phyloP scores from a whole-genome alignment of 2,113 vertebrate genomes.

The Tichodroma muraria region DNA sequence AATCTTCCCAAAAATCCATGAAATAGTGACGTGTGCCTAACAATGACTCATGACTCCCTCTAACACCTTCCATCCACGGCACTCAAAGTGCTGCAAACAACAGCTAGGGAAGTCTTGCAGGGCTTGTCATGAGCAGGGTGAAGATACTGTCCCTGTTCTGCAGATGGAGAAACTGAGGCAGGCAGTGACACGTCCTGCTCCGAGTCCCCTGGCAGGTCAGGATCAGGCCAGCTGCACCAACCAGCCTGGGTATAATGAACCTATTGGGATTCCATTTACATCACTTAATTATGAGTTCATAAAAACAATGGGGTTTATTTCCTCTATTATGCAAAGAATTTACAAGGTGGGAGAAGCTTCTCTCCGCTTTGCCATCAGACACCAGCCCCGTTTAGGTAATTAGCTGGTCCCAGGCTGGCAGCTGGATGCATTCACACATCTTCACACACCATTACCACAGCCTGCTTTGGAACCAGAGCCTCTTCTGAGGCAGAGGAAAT shows the following conservation, averaged over 20 bases:
- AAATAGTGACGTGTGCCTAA: not conserved
- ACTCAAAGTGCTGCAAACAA: not conserved
- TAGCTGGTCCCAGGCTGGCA: not conserved
- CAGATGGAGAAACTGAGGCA: not conserved
- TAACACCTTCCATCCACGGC: not conserved
- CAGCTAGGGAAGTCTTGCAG: not conserved
- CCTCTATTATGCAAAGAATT: constrained; percentile 38
- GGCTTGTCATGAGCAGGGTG: not conserved
- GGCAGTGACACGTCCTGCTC: not conserved
- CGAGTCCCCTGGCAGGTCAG: not conserved
- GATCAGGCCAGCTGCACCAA: not conserved
- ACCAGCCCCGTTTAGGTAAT: not conserved
- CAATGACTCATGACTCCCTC: not conserved
- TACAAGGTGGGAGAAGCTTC: constrained; percentile 19
- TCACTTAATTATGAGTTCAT: constrained; percentile 25
- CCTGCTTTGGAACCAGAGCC: not conserved
- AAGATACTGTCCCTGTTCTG: not conserved
- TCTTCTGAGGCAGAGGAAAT: not conserved
- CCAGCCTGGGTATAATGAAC: not conserved
- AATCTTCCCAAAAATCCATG: not conserved
- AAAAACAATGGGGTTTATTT: constrained; percentile 46
- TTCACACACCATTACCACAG: not conserved
- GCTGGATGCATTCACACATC: not conserved
- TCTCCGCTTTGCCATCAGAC: not conserved
- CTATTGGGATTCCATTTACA: constrained; percentile 40